Conservation (phyloP, 2,113 vertebrate genomes). For the Chaetodon auriga region DNA sequence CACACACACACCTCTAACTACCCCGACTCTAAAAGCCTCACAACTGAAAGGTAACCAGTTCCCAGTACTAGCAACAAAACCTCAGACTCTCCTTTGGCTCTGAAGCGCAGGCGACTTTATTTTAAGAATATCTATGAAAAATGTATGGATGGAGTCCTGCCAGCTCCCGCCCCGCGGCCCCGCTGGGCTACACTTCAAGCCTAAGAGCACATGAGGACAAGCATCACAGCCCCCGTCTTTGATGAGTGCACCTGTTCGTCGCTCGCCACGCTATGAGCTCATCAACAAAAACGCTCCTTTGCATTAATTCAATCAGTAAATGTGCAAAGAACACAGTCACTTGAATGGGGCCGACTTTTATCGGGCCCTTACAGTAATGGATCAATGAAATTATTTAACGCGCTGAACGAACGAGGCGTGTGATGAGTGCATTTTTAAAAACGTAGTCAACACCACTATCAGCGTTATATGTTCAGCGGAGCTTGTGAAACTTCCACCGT, state of each 20-base stretch:
- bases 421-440: constrained; percentile 2
- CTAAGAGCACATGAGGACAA: constrained; percentile 61
- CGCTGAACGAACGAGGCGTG: not conserved
- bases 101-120: constrained; percentile 58
- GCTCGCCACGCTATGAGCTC: constrained; percentile 3
- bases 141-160: constrained; percentile 69
- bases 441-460: not conserved
- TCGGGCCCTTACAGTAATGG: not conserved
- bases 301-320: constrained; percentile 50
- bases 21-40: constrained; percentile 21
- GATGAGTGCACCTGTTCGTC: constrained; percentile 53
- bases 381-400: constrained; percentile 9
- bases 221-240: constrained; percentile 45
- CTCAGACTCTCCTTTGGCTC: constrained; percentile 29
- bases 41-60: constrained; percentile 28
- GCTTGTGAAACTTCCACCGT: constrained; percentile 16
- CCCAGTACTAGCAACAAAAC: constrained; percentile 34
- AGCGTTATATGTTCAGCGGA: not conserved
- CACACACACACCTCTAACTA: constrained; percentile 13
- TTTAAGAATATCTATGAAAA: constrained; percentile 77
- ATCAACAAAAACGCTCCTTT: constrained; percentile 41
- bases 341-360: constrained; percentile 1
- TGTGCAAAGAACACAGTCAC: constrained; percentile 2
- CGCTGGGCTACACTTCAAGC: constrained; percentile 59
- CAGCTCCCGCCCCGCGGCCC: constrained; percentile 28